Conservation (phyloP, 2,113 vertebrate species). For the Paracanthobrama guichenoti region DNA sequence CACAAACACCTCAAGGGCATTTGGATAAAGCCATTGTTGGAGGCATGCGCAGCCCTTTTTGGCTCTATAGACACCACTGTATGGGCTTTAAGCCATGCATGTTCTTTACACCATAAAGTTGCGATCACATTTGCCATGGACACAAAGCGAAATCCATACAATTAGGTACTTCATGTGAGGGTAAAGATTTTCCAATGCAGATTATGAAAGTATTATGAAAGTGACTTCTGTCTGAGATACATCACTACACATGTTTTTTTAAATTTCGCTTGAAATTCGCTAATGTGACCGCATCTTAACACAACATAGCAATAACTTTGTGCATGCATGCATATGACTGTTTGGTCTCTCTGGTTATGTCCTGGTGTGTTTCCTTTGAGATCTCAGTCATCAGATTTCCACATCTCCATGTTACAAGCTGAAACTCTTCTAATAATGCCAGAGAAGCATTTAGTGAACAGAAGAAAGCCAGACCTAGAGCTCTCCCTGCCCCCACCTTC, state of each 20-base stretch:
- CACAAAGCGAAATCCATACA: neutral
- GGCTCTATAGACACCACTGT: neutral
- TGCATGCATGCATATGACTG: neutral
- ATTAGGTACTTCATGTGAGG: neutral
- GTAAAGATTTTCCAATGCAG: too few relatives aligned
- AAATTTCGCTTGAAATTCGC: neutral
- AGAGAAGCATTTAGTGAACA: conserved; percentile 31
- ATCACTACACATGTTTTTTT: neutral
- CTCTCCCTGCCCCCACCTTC: conserved; percentile 25
- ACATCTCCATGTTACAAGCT: conserved; percentile 9
- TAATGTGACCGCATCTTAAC: neutral
- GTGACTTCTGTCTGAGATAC: neutral
- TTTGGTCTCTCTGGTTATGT: neutral
- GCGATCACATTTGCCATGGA: neutral
- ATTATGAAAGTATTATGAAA: neutral
- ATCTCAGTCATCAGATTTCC: neutral
- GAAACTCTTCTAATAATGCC: conserved; percentile 53
- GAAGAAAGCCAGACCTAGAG: conserved; percentile 37
- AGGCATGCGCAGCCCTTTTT: neutral
- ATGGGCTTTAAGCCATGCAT: neutral
- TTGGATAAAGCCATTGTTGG: neutral
- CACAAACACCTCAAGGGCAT: neutral
- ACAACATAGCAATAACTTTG: neutral
- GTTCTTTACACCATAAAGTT: neutral
- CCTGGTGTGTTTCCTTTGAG: neutral